phyloP scores from a whole-genome alignment of 2,113 vertebrate genomes.

The Cariama cristata region DNA sequence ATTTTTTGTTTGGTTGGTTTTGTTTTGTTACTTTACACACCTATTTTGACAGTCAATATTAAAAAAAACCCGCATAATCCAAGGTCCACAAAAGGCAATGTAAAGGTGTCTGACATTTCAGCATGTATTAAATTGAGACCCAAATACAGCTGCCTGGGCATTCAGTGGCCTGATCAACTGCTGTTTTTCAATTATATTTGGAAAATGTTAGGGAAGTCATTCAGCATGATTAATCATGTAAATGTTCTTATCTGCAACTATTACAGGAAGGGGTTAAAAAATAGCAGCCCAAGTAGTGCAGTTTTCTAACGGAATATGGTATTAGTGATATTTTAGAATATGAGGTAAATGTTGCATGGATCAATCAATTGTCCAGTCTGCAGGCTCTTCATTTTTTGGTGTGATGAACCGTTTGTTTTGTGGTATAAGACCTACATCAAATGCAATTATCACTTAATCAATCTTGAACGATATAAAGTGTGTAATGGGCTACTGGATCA shows the following conservation, averaged over 20 bases:
- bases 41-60: not conserved
- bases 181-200: not conserved
- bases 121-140: not conserved
- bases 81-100: not conserved
- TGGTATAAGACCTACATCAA: constrained; percentile 5
- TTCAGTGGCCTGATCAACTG: not conserved
- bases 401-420: not conserved
- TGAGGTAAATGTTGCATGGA: not conserved
- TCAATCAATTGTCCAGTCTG: not conserved
- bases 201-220: not conserved
- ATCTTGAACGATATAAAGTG: not conserved
- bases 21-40: not conserved
- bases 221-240: not conserved
- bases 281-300: not conserved
- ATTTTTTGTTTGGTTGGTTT: not conserved
- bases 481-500: constrained; percentile 28
- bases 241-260: not conserved
- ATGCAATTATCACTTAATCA: constrained; percentile 51
- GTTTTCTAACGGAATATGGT: not conserved
- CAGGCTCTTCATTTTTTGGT: constrained; percentile 38
- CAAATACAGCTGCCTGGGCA: not conserved
- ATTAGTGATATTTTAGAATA: not conserved
- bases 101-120: not conserved
- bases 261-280: not conserved
- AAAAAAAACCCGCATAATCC: not conserved